phyloP scores from a whole-genome alignment of 1,140 invertebrate species.

The Penaeus indicus region DNA sequence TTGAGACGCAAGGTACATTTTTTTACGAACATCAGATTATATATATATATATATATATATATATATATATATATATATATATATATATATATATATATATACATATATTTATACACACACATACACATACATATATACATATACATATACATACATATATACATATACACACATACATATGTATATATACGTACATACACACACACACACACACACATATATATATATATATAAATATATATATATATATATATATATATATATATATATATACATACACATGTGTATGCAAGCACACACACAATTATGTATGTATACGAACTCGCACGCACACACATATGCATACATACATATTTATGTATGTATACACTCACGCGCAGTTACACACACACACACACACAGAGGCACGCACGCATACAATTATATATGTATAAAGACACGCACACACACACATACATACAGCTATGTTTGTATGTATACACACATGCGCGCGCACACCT shows the following conservation, averaged over 20 bases:
- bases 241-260: background rate
- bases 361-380: too few relatives aligned
- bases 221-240: background rate
- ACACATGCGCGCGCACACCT: background rate
- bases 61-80: background rate
- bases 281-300: background rate
- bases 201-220: conserved; percentile 6
- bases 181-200: background rate
- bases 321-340: background rate
- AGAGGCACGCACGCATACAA: too few relatives aligned
- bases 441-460: background rate
- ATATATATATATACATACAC: background rate
- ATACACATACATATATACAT: background rate
- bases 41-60: background rate
- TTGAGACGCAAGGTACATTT: too few relatives aligned
- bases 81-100: background rate
- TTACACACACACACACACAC: too few relatives aligned
- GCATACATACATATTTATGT: background rate
- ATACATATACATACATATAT: conserved; percentile 4
- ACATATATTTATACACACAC: background rate
- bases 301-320: background rate
- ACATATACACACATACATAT: background rate
- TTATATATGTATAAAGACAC: too few relatives aligned
- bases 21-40: background rate
- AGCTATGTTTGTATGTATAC: background rate